phyloP scores from a whole-genome alignment of 2,797 vertebrate species.

The Astyanax mexicanus region DNA sequence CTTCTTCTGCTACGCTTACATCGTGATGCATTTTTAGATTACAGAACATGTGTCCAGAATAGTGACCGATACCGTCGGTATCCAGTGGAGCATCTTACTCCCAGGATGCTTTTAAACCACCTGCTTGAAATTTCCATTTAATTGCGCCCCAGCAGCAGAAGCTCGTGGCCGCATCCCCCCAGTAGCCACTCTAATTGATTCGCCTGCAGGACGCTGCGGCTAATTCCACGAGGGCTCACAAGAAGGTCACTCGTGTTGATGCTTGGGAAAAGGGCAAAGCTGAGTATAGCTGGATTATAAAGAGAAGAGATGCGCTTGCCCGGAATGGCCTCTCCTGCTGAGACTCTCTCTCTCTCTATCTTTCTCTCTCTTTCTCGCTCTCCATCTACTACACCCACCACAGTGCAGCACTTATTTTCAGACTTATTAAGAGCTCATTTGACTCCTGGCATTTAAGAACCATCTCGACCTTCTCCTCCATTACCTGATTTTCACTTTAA shows the following conservation, averaged over 20 bases:
- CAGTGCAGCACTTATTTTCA: not conserved
- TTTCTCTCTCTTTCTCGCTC: not conserved
- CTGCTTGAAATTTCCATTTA: not conserved
- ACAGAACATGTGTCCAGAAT: not conserved
- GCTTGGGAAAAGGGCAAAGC: conserved; percentile 15
- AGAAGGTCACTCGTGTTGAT: conserved; percentile 8
- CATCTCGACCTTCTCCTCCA: not conserved
- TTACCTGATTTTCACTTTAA: not conserved
- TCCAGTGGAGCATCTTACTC: not conserved
- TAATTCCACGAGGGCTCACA: not conserved
- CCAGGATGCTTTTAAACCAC: not conserved
- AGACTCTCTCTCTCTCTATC: not conserved
- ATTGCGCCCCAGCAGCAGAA: conserved; percentile 5
- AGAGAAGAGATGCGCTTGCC: not conserved
- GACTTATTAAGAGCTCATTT: conserved; percentile 1
- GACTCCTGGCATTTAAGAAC: not conserved
- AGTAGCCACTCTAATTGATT: conserved; percentile 2
- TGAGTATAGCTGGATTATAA: conserved; percentile 4
- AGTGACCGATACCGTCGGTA: not conserved
- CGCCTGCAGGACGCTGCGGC: not conserved
- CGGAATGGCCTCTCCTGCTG: not conserved
- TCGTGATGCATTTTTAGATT: not conserved
- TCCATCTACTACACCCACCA: not conserved
- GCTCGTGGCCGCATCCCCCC: not conserved
- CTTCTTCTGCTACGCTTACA: no score